phyloP scores from a whole-genome alignment of 1,140 invertebrate genomes.

The Pseudomyrmex sp. region DNA sequence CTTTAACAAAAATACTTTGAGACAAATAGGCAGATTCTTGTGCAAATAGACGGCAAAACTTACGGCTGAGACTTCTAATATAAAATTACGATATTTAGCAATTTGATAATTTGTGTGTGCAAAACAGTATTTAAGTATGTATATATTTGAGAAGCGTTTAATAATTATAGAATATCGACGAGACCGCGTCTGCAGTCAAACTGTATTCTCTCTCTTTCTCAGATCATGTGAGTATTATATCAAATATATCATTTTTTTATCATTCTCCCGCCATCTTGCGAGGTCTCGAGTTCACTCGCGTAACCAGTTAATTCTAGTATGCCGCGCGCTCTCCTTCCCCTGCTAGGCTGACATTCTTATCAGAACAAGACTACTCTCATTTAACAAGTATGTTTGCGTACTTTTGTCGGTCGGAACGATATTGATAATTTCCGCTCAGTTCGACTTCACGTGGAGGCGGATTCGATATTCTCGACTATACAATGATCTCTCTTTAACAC shows the following conservation, averaged over 20 bases:
- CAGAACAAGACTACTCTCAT: slow-evolving; percentile 27
- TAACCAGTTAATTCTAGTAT: slow-evolving; percentile 67
- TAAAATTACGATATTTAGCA: not conserved
- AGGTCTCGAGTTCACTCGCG: slow-evolving; percentile 64
- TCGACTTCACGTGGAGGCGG: not conserved
- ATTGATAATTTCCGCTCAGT: not conserved
- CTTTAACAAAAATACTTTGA: too few species aligned
- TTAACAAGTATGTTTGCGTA: slow-evolving; percentile 46
- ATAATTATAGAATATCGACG: slow-evolving; percentile 2
- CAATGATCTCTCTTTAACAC: not conserved
- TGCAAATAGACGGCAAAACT: too few species aligned
- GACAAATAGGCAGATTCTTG: too few species aligned
- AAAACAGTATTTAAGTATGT: too few species aligned
- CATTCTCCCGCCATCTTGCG: slow-evolving; percentile 40
- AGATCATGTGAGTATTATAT: slow-evolving; percentile 68
- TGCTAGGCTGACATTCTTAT: slow-evolving; percentile 35
- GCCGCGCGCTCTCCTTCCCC: not conserved
- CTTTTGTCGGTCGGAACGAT: slow-evolving; percentile 10
- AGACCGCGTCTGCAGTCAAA: too few species aligned
- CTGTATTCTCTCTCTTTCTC: slow-evolving; percentile 22
- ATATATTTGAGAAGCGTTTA: not conserved
- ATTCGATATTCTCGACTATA: not conserved
- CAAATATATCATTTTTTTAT: slow-evolving; percentile 26
- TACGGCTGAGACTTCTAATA: not conserved
- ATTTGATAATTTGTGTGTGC: too few species aligned